A percentile compares a stretch with the other conserved stretches of the same genome.
Evolutionary conservation across 1,140 invertebrate genomes (phyloP).

Genomic region (Drosophila bipectinata): DNA sequence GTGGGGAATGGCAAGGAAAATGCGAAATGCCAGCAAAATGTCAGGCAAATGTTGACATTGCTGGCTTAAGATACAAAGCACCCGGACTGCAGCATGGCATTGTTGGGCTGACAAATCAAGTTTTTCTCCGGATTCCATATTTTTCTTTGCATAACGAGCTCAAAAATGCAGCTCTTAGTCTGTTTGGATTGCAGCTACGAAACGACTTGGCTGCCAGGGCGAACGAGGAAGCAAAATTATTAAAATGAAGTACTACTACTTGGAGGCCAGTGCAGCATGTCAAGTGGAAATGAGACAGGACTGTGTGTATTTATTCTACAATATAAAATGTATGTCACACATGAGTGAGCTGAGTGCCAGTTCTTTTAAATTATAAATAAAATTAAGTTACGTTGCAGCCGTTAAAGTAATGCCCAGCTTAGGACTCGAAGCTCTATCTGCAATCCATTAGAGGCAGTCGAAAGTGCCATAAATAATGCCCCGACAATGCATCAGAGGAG

Average conservation of each 20-base stretch:
- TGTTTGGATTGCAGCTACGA: constrained; percentile 37
- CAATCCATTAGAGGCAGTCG: constrained; percentile 46
- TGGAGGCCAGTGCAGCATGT: constrained; percentile 24
- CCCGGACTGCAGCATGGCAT: constrained; percentile 13
- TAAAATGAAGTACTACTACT: constrained; percentile 40
- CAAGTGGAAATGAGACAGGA: constrained; percentile 17
- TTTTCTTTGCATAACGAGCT: constrained; percentile 52
- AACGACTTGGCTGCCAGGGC: constrained; percentile 31
- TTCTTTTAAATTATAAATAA: neutral
- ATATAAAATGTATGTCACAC: neutral
- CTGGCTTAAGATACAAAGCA: constrained; percentile 60
- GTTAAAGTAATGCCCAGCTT: neutral
- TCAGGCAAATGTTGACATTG: constrained; percentile 68
- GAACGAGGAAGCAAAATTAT: constrained; percentile 39
- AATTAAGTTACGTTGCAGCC: neutral
- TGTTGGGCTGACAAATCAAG: constrained; percentile 54
- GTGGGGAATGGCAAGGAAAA: constrained; percentile 18
- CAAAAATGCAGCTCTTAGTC: constrained; percentile 17
- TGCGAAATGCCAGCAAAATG: constrained; percentile 52
- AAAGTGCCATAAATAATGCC: constrained; percentile 47
- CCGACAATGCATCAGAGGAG: constrained; percentile 25
- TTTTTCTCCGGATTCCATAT: constrained; percentile 50
- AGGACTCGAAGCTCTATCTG: constrained; percentile 21
- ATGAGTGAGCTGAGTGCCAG: neutral
- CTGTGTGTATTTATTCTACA: constrained; percentile 10